A percentile compares a stretch with the other conserved stretches of the same genome.
Conservation (phyloP, 2,113 vertebrate species). For the Dicaeum eximium region DNA sequence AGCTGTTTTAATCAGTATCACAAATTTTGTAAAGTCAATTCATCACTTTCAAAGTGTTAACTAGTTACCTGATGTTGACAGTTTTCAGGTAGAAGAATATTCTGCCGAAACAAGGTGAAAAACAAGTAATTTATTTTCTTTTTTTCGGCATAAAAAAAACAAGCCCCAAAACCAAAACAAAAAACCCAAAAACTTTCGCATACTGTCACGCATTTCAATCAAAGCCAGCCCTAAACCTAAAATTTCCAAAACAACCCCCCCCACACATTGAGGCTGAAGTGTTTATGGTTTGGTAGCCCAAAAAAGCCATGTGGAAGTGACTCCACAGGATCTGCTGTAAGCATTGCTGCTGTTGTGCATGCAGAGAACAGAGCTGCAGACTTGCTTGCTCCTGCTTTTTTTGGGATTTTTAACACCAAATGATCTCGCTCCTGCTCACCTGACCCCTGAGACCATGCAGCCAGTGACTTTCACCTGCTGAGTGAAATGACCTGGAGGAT, state of each 20-base stretch:
- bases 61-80: neutral
- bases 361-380: neutral
- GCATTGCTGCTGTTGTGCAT: neutral
- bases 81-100: neutral
- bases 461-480: neutral
- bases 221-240: neutral
- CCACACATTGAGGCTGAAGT: neutral
- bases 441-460: neutral
- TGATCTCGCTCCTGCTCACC: neutral
- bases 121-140: neutral
- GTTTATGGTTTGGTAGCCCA: neutral
- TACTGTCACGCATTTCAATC: neutral
- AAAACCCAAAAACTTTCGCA: neutral
- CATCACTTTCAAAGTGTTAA: neutral
- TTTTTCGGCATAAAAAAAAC: neutral
- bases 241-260: fast-evolving
- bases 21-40: neutral
- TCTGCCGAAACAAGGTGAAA: neutral
- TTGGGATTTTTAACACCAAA: neutral
- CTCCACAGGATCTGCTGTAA: too few species aligned
- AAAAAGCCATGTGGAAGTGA: neutral
- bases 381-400: neutral
- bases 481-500: neutral
- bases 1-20: neutral
- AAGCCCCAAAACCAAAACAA: too few species aligned